Conservation (phyloP, 2,888 invertebrate species). For the Creontiades dilutus region DNA sequence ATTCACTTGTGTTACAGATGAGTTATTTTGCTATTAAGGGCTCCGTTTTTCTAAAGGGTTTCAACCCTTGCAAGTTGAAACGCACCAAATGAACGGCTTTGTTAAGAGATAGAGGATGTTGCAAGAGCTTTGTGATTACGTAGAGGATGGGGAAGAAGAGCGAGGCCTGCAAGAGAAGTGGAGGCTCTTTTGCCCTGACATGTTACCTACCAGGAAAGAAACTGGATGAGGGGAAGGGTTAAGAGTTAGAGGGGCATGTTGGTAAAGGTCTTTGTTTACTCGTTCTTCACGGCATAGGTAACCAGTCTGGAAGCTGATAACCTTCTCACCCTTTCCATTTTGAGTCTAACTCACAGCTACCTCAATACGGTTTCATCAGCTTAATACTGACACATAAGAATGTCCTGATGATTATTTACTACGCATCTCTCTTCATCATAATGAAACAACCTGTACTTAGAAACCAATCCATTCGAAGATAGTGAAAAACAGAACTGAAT, state of each 20-base stretch:
- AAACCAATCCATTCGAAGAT: too few species aligned
- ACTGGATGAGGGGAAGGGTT: neutral
- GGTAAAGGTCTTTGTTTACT: too few species aligned
- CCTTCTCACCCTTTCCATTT: too few species aligned
- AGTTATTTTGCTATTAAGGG: neutral
- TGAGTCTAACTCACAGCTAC: too few species aligned
- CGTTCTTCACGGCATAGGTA: too few species aligned
- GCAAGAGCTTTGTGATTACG: constrained; percentile 23
- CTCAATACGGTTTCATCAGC: too few species aligned
- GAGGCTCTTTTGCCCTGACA: neutral
- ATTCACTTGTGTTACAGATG: neutral
- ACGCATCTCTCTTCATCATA: too few species aligned
- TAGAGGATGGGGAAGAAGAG: neutral
- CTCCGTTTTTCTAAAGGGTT: neutral
- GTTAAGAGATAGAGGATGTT: neutral
- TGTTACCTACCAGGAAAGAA: neutral
- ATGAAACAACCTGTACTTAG: too few species aligned
- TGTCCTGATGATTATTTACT: too few species aligned
- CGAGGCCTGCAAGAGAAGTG: constrained; percentile 35
- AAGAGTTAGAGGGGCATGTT: neutral
- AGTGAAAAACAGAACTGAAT: too few species aligned
- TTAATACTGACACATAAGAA: too few species aligned
- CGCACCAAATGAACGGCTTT: neutral
- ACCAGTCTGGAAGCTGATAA: too few species aligned
- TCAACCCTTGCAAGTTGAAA: neutral